Evolutionary conservation across 2,888 invertebrate genomes (phyloP).

Genomic region (Tolmerus cingulatus): DNA sequence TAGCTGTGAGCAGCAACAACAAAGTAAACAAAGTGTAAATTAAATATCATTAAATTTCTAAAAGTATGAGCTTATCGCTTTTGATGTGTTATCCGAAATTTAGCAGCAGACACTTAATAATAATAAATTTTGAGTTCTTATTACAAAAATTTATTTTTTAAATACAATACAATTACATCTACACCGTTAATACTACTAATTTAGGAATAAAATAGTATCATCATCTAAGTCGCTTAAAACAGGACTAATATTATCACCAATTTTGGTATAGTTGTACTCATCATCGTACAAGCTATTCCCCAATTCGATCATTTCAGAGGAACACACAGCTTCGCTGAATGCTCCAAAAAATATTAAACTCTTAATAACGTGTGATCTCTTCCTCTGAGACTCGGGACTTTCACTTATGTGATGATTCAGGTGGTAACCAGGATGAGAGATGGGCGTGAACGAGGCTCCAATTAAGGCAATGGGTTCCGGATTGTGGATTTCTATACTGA

Average conservation of each 20-base stretch:
- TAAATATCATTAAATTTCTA: not conserved
- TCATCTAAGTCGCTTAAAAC: not conserved
- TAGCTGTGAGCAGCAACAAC: not conserved
- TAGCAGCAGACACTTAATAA: no score
- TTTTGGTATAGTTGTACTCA: not conserved
- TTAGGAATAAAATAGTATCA: conserved; percentile 11
- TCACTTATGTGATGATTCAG: conserved; percentile 1
- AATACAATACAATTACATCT: not conserved
- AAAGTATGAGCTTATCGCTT: not conserved
- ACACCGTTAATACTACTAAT: not conserved
- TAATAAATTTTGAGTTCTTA: not conserved
- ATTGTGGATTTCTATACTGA: conserved; percentile 41
- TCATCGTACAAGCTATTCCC: conserved; percentile 54
- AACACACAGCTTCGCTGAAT: conserved; percentile 58
- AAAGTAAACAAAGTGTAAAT: not conserved
- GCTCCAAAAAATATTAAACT: conserved; percentile 55
- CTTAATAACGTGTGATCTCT: conserved; percentile 49
- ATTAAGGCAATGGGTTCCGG: conserved; percentile 45
- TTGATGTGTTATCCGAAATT: not conserved
- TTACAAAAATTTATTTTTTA: not conserved
- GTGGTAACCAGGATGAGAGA: conserved; percentile 20
- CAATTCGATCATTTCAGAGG: conserved; percentile 56
- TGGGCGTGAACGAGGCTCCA: conserved; percentile 35
- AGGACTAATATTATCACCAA: not conserved
- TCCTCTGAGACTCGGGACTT: not conserved